Conservation (phyloP, 2,888 invertebrate species). For the Callyntrura sp. region DNA sequence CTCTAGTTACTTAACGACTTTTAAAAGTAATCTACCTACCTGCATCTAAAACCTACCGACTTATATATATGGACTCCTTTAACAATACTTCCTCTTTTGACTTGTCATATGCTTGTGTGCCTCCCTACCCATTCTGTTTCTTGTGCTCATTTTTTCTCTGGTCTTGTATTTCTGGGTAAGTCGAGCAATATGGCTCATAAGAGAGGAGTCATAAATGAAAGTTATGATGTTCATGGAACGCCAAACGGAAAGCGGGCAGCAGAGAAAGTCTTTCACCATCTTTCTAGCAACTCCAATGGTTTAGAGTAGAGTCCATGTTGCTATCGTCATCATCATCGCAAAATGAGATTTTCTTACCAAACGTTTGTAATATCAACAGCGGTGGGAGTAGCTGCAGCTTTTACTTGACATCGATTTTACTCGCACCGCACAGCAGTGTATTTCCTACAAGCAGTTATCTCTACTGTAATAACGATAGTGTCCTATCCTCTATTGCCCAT, state of each 20-base stretch:
- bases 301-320: not conserved
- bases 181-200: slow-evolving; percentile 38
- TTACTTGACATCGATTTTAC: not conserved
- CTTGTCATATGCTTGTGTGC: not conserved
- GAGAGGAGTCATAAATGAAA: slow-evolving; percentile 62
- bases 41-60: not conserved
- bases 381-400: not conserved
- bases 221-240: slow-evolving; percentile 61
- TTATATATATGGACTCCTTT: no score
- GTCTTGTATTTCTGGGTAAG: not conserved
- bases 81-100: not conserved
- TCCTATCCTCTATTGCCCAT: no score
- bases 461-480: no score
- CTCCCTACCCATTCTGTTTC: not conserved
- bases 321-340: slow-evolving; percentile 16
- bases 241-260: not conserved
- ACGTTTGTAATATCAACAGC: not conserved
- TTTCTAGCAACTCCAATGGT: not conserved
- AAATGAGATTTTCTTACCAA: slow-evolving; percentile 18
- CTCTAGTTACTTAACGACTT: slow-evolving; percentile 26
- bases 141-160: not conserved
- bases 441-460: no score
- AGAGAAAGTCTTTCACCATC: no score
- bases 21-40: slow-evolving; percentile 6
- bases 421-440: not conserved